Evolutionary conservation across 2,797 vertebrate species (phyloP), one percentile per base, ranked within the genome.

Genomic region (Microhierax caerulescens): DNA sequence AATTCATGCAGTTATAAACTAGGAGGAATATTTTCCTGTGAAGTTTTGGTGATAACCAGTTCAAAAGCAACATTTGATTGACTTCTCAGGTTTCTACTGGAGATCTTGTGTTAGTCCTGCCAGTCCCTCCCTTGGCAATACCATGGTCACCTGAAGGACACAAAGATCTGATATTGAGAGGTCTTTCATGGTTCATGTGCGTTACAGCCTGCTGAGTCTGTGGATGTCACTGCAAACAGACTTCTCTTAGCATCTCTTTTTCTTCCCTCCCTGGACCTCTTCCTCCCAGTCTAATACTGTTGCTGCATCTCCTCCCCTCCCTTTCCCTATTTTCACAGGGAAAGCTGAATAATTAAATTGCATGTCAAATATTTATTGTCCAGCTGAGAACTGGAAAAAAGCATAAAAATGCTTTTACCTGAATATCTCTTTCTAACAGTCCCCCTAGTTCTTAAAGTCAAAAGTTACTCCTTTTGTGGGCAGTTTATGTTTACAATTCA

Each of bases 171-270:
- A 7, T 10, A 7, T 54, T 53, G 50, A n/a, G 25, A 60, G 24
- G 5, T 43, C 34, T 84, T 59, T n/a, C 27, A 13, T 11, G 8
- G 41, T 30, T 93, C 28, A 20, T 5, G 1, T 22, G 50, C 8
- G 36, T 9, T 54, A 11, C 20, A 77, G 7, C 0, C 0, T 79
- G 39, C n/a, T 5, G 8, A 39, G 5, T 25, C 34, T 0, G 0
- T 39, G 30, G 9, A 34, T 53, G 28, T 30, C 34, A 43, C 61
- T 63, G 37, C n/a, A 77, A 30, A 72, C 10, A 65, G 23, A 32
- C 7, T 67, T 27, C 27, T 68, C 11, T 64, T 45, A 60, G 11
- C 11, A 70, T 9, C 27, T 39, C 15, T 54, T 79, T 41, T 93
- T 73, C 27, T 85, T 83, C n/a, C 78, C 25, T 68, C 5, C 15